phyloP scores from a whole-genome alignment of 2,888 invertebrate species.

The Mechanitis mazaeus region DNA sequence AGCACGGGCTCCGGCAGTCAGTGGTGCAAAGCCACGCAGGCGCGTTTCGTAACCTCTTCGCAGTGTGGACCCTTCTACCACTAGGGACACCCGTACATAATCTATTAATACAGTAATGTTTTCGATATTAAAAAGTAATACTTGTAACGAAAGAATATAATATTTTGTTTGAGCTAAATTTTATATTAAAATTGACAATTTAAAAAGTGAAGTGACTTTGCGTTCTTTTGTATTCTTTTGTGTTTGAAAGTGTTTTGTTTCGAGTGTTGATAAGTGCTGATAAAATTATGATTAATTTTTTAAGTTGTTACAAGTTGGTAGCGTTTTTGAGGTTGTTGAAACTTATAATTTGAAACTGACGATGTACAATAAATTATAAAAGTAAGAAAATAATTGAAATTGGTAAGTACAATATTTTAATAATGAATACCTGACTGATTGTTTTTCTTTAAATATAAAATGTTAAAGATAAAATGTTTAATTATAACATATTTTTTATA shows the following conservation, averaged over 20 bases:
- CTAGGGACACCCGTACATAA: slow-evolving; percentile 48
- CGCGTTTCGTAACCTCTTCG: slow-evolving; percentile 56
- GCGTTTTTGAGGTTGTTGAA: slow-evolving; percentile 17
- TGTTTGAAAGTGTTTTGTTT: slow-evolving; percentile 38
- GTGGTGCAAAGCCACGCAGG: slow-evolving; percentile 69
- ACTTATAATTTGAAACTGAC: too few relatives aligned
- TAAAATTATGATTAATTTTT: slow-evolving; percentile 33
- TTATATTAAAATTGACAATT: slow-evolving; percentile 11
- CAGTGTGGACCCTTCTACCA: slow-evolving; percentile 61
- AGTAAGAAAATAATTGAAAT: too few relatives aligned
- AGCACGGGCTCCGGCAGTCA: slow-evolving; percentile 63
- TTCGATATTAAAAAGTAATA: slow-evolving; percentile 30
- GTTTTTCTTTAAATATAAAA: too few relatives aligned
- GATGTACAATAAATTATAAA: too few relatives aligned
- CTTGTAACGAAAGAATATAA: slow-evolving; percentile 12
- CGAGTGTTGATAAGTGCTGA: slow-evolving; percentile 42
- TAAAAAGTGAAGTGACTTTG: slow-evolving; percentile 29
- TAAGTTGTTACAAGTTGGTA: slow-evolving; percentile 34
- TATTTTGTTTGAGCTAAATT: slow-evolving; percentile 1
- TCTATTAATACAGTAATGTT: slow-evolving; percentile 32
- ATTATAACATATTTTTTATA: too few relatives aligned
- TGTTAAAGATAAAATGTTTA: too few relatives aligned
- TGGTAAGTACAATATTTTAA: too few relatives aligned
- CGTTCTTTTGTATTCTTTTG: slow-evolving; percentile 28
- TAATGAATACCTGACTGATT: too few relatives aligned